These are phyloP conservation scores for Scrobipalpa costella DNA, from an alignment of 2,888 invertebrate genomes.

Conservation along the genomic window DNA sequence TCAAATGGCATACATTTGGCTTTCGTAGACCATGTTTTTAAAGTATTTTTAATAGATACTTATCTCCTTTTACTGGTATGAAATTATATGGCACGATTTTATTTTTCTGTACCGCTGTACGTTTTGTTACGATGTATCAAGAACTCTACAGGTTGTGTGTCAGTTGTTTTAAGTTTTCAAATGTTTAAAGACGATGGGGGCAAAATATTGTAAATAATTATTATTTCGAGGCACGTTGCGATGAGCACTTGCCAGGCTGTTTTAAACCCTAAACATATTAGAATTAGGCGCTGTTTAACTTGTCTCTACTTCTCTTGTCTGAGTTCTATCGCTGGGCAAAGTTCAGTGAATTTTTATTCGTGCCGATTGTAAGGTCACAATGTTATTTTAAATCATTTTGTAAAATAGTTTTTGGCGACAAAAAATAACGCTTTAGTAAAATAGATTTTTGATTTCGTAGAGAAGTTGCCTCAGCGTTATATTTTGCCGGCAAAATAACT, in stretches of 20 bases:
- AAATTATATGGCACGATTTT: too few relatives aligned
- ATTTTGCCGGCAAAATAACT: not conserved
- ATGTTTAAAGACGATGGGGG: slow-evolving; percentile 64
- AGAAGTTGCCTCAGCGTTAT: not conserved
- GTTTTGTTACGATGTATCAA: slow-evolving; percentile 27
- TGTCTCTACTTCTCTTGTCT: slow-evolving; percentile 43
- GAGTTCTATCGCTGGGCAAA: slow-evolving; percentile 18
- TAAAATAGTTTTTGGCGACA: not conserved
- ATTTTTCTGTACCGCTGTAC: not conserved
- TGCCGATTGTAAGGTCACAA: slow-evolving; percentile 5
- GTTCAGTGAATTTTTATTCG: slow-evolving; percentile 20
- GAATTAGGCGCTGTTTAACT: slow-evolving; percentile 52
- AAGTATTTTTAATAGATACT: too few relatives aligned
- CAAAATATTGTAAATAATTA: slow-evolving; percentile 58
- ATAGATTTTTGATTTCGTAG: slow-evolving; percentile 10
- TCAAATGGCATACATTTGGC: not conserved
- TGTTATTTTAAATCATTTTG: not conserved
- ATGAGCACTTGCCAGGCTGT: slow-evolving; percentile 63
- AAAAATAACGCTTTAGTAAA: not conserved
- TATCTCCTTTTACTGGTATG: too few relatives aligned
- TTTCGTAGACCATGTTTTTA: not conserved
- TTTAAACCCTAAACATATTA: slow-evolving; percentile 58
- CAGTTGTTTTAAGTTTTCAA: slow-evolving; percentile 35
- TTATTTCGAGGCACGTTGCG: slow-evolving; percentile 54
- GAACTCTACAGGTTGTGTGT: slow-evolving; percentile 55